These are phyloP conservation scores for Cremastinae sp. DNA, from an alignment of 2,888 invertebrate genomes.

Conservation along the genomic window DNA sequence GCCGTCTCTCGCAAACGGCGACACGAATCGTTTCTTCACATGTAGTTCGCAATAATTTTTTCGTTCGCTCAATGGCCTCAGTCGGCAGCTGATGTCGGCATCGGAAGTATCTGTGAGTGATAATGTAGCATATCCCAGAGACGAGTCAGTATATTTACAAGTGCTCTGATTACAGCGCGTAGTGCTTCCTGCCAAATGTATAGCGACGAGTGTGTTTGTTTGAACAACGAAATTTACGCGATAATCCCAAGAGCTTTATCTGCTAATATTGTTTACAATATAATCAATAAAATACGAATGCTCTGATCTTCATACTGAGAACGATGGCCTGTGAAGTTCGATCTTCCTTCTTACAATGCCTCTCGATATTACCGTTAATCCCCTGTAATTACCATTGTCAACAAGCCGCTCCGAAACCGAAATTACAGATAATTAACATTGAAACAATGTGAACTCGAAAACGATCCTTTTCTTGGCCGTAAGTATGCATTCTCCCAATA, in stretches of 20 bases:
- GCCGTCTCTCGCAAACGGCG: too few species aligned
- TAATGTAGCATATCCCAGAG: slow-evolving; percentile 15
- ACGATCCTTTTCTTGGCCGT: slow-evolving; percentile 48
- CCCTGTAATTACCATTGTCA: slow-evolving; percentile 43
- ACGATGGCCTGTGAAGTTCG: slow-evolving; percentile 51
- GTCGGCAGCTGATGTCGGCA: slow-evolving; percentile 51
- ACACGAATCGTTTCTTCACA: too few species aligned
- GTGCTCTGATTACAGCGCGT: slow-evolving; percentile 29
- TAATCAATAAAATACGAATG: slow-evolving; percentile 4
- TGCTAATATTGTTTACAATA: background rate
- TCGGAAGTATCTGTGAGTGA: slow-evolving; percentile 14
- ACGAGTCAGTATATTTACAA: slow-evolving; percentile 51
- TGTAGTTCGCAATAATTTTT: too few species aligned
- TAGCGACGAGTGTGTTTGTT: slow-evolving; percentile 13
- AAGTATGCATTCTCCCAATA: too few species aligned
- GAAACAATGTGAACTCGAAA: slow-evolving; percentile 59
- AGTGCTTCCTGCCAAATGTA: slow-evolving; percentile 15
- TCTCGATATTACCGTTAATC: slow-evolving; percentile 28
- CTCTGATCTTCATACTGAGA: slow-evolving; percentile 24
- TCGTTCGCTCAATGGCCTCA: too few species aligned
- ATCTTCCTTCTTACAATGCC: slow-evolving; percentile 34
- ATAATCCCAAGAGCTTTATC: background rate
- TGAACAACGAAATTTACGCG: background rate
- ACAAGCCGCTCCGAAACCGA: slow-evolving; percentile 32
- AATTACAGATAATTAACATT: slow-evolving; percentile 33